Base-by-base conservation (phyloP, 1,140 invertebrate species). In the Drosophila melanica region DNA sequence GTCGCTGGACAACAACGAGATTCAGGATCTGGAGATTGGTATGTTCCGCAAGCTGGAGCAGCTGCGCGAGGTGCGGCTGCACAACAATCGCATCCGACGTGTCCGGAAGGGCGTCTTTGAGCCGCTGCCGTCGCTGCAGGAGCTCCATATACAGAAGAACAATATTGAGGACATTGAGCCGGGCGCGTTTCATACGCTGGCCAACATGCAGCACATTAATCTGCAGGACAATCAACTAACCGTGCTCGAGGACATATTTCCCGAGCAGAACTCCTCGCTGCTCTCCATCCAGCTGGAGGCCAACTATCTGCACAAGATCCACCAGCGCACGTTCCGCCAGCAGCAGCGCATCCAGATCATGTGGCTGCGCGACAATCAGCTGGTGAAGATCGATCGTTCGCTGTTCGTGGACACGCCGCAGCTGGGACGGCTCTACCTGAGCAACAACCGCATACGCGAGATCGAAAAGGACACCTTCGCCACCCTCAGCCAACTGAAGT, bases 1-100 rank as follows among this genome's bases (percentile, higher is more conserved):
- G 39, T 98, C 97, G 73, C 92, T 99, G 77, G 97, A 98, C 93
- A 96, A 97, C 77, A 99, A 99, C 93, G 95, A 95, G 91, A 96
- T 99, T 44, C 93, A 93, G 5, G 95, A 96, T 77, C 92, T 99
- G 54, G 94, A 96, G 79, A 94, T 95, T 8, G 95, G 95, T 20
- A 95, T 96, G 72, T 98, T 98, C 90, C 92, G 95, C 66, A 95
- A 95, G 85, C 93, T 96, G 57, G 93, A 94, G 42, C 94, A 95
- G 72, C 91, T 98, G 41, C 94, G 95, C 51, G 97, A 98, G 93
- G 94, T 98, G n/a, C 93, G 97, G 42, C 92, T 98, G 37, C 96
- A 98, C 79, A 96, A 97, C 92, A 98, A 98, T 93, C 94, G 94
- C 77, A 94, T 98, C 57, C 93, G 92, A 50, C 93, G 94, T 48